These are phyloP conservation scores for Brachionus manjavacas DNA, from an alignment of 1,140 invertebrate genomes.

Conservation along the genomic window DNA sequence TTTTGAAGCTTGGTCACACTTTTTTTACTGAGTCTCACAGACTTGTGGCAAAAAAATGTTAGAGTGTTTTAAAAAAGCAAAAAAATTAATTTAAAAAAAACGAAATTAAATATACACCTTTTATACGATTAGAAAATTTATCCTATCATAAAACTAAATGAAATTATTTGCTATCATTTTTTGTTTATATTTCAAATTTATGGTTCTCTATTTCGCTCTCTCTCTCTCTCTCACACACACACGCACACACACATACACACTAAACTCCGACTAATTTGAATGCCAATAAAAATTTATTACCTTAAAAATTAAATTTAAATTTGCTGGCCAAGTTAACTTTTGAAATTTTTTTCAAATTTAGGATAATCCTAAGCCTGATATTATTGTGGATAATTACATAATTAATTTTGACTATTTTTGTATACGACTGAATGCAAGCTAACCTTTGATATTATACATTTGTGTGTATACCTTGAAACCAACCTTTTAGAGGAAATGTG, in stretches of 20 bases:
- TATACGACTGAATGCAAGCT: not conserved
- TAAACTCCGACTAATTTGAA: not conserved
- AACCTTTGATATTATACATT: not conserved
- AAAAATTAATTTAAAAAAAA: not conserved
- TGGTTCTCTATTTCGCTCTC: not conserved
- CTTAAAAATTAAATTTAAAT: not conserved
- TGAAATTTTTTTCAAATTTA: not conserved
- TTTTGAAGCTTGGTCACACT: not conserved
- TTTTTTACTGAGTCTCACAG: not conserved
- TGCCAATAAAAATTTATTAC: constrained; percentile 5
- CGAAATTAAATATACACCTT: not conserved
- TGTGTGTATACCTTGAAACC: not conserved
- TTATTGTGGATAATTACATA: not conserved
- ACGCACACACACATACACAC: not conserved
- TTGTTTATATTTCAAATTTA: not conserved
- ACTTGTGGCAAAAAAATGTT: not conserved
- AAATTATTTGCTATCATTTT: not conserved
- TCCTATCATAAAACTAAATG: not conserved
- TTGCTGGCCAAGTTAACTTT: not conserved
- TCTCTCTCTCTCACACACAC: not conserved
- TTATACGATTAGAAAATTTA: not conserved
- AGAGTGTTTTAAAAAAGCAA: not conserved
- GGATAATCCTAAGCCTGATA: not conserved
- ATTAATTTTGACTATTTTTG: not conserved
- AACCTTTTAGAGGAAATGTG: not conserved